Evolutionary conservation across 1,140 invertebrate genomes (phyloP).

Genomic region (Sweltsa coloradensis): DNA sequence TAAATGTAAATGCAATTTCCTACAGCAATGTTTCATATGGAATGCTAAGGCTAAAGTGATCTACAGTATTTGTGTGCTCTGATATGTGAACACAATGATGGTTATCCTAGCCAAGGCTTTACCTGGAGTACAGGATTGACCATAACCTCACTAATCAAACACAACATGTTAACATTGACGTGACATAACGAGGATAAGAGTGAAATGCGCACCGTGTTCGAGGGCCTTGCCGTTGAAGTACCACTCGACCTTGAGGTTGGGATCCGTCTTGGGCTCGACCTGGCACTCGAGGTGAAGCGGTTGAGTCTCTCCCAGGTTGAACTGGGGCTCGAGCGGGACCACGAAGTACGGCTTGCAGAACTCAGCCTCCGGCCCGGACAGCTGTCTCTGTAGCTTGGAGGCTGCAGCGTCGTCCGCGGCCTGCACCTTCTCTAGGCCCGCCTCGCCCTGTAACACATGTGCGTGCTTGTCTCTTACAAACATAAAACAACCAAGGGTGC

Average conservation of each 20-base stretch:
- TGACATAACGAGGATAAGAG: constrained; percentile 8
- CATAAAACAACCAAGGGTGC: no score
- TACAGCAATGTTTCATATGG: no score
- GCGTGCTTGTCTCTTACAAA: no score
- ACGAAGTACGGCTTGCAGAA: constrained; percentile 83
- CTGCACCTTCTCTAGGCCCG: constrained; percentile 72
- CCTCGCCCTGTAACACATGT: constrained; percentile 58
- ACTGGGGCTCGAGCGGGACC: constrained; percentile 65
- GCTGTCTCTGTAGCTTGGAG: constrained; percentile 49
- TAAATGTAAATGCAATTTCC: no score
- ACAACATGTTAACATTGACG: no score
- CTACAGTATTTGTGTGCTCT: no score
- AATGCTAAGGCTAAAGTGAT: no score
- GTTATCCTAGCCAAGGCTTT: background rate
- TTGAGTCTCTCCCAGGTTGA: constrained; percentile 79
- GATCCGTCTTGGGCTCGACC: constrained; percentile 93
- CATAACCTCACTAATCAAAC: constrained; percentile 3
- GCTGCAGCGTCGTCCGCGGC: constrained; percentile 68
- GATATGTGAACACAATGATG: constrained; percentile 4
- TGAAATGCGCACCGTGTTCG: constrained; percentile 53
- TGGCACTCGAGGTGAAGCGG: constrained; percentile 84
- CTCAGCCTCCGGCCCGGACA: constrained; percentile 52
- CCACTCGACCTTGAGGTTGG: constrained; percentile 88
- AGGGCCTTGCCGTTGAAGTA: constrained; percentile 84
- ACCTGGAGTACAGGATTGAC: no score